Base-by-base conservation (phyloP, 2,797 vertebrate genomes). In the Linurgus olivaceus region DNA sequence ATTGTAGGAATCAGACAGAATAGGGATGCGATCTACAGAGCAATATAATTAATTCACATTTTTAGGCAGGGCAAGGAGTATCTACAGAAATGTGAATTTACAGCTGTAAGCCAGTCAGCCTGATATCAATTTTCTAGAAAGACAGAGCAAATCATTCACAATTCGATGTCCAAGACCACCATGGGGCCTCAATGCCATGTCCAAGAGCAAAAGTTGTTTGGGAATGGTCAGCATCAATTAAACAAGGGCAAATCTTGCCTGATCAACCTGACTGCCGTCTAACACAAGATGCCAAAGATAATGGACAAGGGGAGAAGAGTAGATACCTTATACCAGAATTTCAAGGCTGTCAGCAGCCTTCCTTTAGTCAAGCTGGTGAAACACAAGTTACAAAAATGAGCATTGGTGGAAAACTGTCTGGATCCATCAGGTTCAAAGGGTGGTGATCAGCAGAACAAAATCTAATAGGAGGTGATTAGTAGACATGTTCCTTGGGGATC, bases 111-210 rank as follows among this genome's bases (percentile, higher is more conserved):
- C 5, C 42, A 70, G 51, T 31, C n/a, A 78, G 29, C 40, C 26
- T 55, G 76, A 37, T 1, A 7, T 15, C 17, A 66, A 66, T 4
- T 66, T 85, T n/a, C 40, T 67, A 77, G 11, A 93, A 67, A 35
- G 51, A 85, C 0, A 12, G 29, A 84, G 47, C 8, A 67, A 72
- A 62, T 18, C 4, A 33, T 42, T 45, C 13, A n/a, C 0, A 0
- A 20, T 23, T 20, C 11, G 17, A 28, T 4, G 7, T 33, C 28
- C 28, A 55, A 81, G 48, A 85, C 52, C 7, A 42, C 17, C n/a
- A 80, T 4, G 3, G 10, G 37, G 17, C 29, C 24, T 38, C 1
- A 4, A 24, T 11, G 24, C 6, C 15, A 26, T 3, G 13, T 25
- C 20, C 19, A 73, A 72, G 63, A 62, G 11, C 31, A 67, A 52